These are phyloP conservation scores for Chunga burmeisteri DNA, from an alignment of 2,113 vertebrate species.

Conservation along the genomic window DNA sequence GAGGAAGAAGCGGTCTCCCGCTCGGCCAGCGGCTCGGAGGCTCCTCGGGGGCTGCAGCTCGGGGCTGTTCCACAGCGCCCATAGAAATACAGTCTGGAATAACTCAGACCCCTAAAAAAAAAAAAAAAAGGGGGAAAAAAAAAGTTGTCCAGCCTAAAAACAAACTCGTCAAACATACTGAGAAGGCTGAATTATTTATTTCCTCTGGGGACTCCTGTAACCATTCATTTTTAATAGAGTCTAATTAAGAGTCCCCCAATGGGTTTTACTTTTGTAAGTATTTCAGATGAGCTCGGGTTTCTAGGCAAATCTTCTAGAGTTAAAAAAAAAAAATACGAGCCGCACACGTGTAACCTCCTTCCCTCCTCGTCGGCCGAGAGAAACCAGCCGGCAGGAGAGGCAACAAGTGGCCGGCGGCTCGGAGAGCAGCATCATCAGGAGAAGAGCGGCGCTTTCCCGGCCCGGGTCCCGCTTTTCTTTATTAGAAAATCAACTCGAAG, in stretches of 20 bases:
- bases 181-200: slow-evolving; percentile 32
- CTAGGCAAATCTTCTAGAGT: neutral
- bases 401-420: slow-evolving; percentile 40
- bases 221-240: slow-evolving; percentile 42
- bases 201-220: neutral
- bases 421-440: neutral
- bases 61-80: neutral
- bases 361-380: neutral
- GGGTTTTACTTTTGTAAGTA: slow-evolving; percentile 21
- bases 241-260: slow-evolving; percentile 17
- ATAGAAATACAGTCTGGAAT: neutral
- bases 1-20: no score
- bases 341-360: neutral
- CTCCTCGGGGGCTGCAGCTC: neutral
- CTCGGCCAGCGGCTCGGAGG: neutral
- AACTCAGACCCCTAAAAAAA: neutral
- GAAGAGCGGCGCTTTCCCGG: no score
- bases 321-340: neutral
- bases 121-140: fast-evolving
- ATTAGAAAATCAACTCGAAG: neutral
- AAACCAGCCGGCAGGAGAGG: neutral
- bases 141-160: neutral
- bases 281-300: neutral
- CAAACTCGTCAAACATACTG: neutral
- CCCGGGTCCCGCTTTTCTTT: fast-evolving